phyloP scores from a whole-genome alignment of 1,140 invertebrate species.

The Stegodyphus dumicola region DNA sequence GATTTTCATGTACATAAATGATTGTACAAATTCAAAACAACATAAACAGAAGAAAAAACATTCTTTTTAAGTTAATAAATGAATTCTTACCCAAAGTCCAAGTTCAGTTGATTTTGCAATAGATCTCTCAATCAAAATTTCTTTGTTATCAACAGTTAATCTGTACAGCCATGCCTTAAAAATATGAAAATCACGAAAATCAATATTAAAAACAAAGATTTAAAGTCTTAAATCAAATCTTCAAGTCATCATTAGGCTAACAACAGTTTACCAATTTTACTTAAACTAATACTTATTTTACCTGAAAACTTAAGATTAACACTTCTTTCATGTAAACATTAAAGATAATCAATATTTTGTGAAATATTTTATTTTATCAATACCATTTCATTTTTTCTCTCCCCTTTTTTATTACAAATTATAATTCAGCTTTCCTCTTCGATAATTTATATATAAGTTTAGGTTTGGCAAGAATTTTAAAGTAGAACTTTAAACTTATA shows the following conservation, averaged over 20 bases:
- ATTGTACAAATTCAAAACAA: no score
- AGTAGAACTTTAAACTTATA: no score
- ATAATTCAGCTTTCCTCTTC: no score
- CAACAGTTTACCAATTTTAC: background rate
- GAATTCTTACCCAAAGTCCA: conserved; percentile 66
- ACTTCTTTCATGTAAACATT: background rate
- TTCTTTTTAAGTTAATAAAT: background rate
- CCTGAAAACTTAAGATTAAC: background rate
- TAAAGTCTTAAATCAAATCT: no score
- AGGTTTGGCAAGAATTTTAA: no score
- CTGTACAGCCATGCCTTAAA: conserved; percentile 69
- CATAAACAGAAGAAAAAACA: no score
- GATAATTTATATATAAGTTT: no score
- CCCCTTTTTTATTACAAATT: no score
- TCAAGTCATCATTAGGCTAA: no score
- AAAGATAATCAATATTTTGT: background rate
- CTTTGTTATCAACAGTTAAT: conserved; percentile 66
- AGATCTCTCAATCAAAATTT: conserved; percentile 73
- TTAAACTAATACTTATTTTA: background rate
- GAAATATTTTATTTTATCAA: conserved; percentile 9
- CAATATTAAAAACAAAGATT: no score
- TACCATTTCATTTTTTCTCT: no score
- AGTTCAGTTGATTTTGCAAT: conserved; percentile 74
- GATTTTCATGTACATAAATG: no score
- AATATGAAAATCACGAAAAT: background rate